A percentile compares a stretch with the other conserved stretches of the same genome.
phyloP scores from a whole-genome alignment of 2,797 vertebrate species.

The Ctenochaetus hawaiiensis region DNA sequence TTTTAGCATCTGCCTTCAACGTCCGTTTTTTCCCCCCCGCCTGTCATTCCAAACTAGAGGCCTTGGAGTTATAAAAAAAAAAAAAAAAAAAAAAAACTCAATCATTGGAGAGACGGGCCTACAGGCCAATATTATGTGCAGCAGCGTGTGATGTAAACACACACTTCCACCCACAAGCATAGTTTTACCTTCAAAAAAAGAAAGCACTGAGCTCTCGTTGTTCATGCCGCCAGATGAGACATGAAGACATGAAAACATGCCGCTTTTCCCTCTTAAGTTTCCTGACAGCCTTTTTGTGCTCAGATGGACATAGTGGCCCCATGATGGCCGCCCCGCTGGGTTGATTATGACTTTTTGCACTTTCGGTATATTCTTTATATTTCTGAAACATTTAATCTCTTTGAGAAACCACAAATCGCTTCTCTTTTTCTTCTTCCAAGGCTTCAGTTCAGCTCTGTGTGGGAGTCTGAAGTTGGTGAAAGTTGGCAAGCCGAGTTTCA shows the following conservation, averaged over 20 bases:
- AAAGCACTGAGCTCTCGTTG: slow-evolving; percentile 38
- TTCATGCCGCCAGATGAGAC: slow-evolving; percentile 44
- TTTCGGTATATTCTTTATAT: slow-evolving; percentile 22
- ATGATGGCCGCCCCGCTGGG: slow-evolving; percentile 27
- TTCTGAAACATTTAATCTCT: slow-evolving; percentile 26
- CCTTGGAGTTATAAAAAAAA: slow-evolving; percentile 27
- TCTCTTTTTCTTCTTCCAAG: not conserved
- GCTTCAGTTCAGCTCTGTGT: slow-evolving; percentile 7
- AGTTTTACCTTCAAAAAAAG: slow-evolving; percentile 54
- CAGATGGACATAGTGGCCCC: slow-evolving; percentile 35
- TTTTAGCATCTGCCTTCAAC: slow-evolving; percentile 56
- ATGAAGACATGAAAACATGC: slow-evolving; percentile 16
- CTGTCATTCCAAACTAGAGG: slow-evolving; percentile 42
- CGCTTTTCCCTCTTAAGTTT: slow-evolving; percentile 13
- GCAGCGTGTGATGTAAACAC: slow-evolving; percentile 62
- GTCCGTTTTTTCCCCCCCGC: not conserved
- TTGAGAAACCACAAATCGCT: not conserved
- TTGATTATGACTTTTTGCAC: slow-evolving; percentile 26
- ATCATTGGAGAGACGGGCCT: slow-evolving; percentile 42
- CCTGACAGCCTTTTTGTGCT: slow-evolving; percentile 40
- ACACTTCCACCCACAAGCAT: slow-evolving; percentile 57
- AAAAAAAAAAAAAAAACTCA: slow-evolving; percentile 31
- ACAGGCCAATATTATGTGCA: slow-evolving; percentile 61
- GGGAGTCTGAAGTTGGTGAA: slow-evolving; percentile 23
- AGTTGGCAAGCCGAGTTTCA: slow-evolving; percentile 10